Conservation (phyloP, 1,140 invertebrate species). For the Leptinotarsa texana region DNA sequence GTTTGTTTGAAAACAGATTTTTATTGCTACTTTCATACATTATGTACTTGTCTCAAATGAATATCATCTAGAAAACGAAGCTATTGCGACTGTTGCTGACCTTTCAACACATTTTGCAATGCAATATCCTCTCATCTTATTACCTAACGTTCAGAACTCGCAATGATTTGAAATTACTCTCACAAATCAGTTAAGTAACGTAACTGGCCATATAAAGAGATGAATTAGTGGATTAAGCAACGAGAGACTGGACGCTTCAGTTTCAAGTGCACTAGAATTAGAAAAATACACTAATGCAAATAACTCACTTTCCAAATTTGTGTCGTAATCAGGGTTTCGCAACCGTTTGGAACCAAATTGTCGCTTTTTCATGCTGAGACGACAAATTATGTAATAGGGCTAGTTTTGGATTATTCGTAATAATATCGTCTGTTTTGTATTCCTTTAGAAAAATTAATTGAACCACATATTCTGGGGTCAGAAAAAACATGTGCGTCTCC, state of each 20-base stretch:
- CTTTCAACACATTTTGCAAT: neutral
- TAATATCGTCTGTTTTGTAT: too few relatives aligned
- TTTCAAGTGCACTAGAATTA: neutral
- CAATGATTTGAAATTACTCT: slow-evolving; percentile 1
- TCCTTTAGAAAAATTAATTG: too few relatives aligned
- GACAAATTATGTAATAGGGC: too few relatives aligned
- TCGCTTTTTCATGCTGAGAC: too few relatives aligned
- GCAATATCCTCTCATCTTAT: neutral
- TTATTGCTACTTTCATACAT: neutral
- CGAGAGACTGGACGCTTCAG: neutral
- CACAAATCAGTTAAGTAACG: neutral
- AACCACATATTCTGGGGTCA: too few relatives aligned
- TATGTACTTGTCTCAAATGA: neutral
- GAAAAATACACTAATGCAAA: neutral
- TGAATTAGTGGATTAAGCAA: neutral
- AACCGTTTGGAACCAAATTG: too few relatives aligned
- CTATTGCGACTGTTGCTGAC: neutral
- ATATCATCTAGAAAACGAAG: neutral
- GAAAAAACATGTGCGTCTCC: too few relatives aligned
- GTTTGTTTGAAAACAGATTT: too few relatives aligned
- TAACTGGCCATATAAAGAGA: neutral
- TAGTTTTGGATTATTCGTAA: too few relatives aligned
- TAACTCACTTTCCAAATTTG: neutral
- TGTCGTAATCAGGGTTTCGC: neutral
- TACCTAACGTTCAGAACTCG: neutral